phyloP scores from a whole-genome alignment of 2,113 vertebrate genomes.

The Brachypteracias leptosomus region DNA sequence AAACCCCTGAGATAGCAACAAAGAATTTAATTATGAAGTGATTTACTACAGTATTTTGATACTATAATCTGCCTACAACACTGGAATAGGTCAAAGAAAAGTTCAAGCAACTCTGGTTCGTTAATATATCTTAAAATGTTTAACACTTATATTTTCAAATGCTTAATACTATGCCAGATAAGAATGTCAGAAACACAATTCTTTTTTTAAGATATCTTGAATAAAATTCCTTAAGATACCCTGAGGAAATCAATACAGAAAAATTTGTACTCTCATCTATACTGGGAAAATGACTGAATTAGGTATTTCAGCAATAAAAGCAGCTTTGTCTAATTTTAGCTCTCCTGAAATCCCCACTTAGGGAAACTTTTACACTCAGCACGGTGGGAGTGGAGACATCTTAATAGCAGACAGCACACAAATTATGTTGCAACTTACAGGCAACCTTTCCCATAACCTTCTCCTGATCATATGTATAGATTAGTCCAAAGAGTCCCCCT shows the following conservation, averaged over 20 bases:
- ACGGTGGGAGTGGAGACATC: neutral
- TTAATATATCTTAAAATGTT: neutral
- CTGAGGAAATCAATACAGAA: neutral
- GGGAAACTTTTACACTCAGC: neutral
- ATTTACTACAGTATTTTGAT: conserved; percentile 23
- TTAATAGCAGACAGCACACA: neutral
- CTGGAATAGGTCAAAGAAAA: neutral
- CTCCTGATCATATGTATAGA: neutral
- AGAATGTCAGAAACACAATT: neutral
- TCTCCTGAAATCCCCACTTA: neutral
- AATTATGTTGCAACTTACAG: neutral
- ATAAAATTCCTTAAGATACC: neutral
- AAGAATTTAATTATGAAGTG: conserved; percentile 48
- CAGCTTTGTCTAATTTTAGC: neutral
- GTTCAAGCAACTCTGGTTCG: neutral
- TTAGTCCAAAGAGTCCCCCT: neutral
- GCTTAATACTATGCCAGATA: neutral
- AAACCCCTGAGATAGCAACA: neutral
- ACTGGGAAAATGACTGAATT: neutral
- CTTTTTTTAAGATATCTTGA: neutral
- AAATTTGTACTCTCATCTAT: neutral
- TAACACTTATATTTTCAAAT: neutral
- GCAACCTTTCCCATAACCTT: neutral
- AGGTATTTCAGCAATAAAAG: neutral
- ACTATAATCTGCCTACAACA: neutral